Conservation (phyloP, 2,797 vertebrate species). For the Periparus ater region DNA sequence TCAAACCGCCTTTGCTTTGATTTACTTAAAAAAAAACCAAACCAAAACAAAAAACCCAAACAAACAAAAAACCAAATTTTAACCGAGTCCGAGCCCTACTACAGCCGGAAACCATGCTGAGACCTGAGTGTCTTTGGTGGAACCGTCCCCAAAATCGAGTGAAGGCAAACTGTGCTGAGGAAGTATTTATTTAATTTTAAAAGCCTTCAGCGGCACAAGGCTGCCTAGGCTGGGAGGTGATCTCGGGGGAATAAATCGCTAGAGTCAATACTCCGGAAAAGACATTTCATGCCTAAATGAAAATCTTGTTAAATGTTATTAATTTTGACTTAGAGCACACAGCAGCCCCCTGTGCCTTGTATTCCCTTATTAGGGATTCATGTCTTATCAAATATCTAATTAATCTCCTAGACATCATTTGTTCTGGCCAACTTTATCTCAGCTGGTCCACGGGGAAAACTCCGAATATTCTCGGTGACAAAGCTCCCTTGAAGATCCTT, state of each 20-base stretch:
- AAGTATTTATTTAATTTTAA: slow-evolving; percentile 53
- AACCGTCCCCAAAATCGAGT: neutral
- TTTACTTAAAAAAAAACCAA: neutral
- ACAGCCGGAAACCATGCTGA: neutral
- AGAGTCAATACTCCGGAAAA: slow-evolving; percentile 95
- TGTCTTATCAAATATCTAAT: slow-evolving; percentile 99
- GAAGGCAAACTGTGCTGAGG: neutral
- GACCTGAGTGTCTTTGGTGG: neutral
- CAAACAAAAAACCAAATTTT: neutral
- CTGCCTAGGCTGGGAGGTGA: slow-evolving; percentile 59
- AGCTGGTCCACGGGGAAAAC: slow-evolving; percentile 90
- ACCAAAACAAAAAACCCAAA: neutral
- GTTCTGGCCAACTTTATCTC: slow-evolving; percentile 97
- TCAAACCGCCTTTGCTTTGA: neutral
- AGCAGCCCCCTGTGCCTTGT: slow-evolving; percentile 98
- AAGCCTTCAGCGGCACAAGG: slow-evolving; percentile 49
- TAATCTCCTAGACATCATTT: slow-evolving; percentile 99
- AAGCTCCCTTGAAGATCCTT: slow-evolving; percentile 98
- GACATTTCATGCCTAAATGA: slow-evolving; percentile 99
- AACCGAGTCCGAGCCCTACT: neutral
- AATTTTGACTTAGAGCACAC: slow-evolving; percentile 99
- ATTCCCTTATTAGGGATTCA: slow-evolving; percentile 98
- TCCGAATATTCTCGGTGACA: slow-evolving; percentile 89
- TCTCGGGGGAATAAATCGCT: slow-evolving; percentile 89
- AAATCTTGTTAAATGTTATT: slow-evolving; percentile 99